Evolutionary conservation across 2,888 invertebrate species (phyloP), one percentile per base, ranked within the genome.

Genomic region (Drosophila niveifrons): DNA sequence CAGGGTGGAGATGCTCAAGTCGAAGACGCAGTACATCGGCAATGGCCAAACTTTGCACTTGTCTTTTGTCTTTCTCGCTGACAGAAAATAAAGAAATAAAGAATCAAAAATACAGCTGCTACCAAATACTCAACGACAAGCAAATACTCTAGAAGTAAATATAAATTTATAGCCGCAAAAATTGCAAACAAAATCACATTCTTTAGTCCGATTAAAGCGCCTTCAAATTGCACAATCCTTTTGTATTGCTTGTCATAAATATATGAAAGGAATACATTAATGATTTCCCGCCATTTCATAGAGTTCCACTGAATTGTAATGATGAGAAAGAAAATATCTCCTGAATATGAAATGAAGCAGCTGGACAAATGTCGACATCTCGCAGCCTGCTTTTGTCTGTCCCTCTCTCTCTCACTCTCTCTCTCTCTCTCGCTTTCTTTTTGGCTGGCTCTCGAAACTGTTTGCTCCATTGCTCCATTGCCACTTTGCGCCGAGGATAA

Each of bases 281-380:
- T 76, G 73, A 82, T 75, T 79, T 76, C 72, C 76, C 57, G 70
- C 70, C 67, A 72, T 80, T 72, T 77, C 70, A 71, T 69, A 50
- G 53, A 65, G 57, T 53, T 62, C 43, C 63, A 61, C 69, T 65
- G 75, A 59, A 82, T 55, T 75, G 66, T 80, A 78, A 78, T 73
- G 72, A 77, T 67, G 65, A 66, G 78, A 81, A 78, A 23, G 23
- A 23, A 70, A 77, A 75, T 70, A 79, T 73, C 82, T 80, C 56
- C 70, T 89, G 88, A 88, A 88, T 88, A 88, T 88, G 75, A 88
- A 88, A 89, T 89, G 88, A 88, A 76, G 82, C 88, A 89, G 86
- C 88, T 89, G 88, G 77, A 82, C 86, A 82, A 88, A 88, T 82
- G 75, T 72, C 53, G 64, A 63, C 39, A 51, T 18, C 43, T 34